Conservation (phyloP, 1,140 invertebrate genomes). For the Maniola jurtina region DNA sequence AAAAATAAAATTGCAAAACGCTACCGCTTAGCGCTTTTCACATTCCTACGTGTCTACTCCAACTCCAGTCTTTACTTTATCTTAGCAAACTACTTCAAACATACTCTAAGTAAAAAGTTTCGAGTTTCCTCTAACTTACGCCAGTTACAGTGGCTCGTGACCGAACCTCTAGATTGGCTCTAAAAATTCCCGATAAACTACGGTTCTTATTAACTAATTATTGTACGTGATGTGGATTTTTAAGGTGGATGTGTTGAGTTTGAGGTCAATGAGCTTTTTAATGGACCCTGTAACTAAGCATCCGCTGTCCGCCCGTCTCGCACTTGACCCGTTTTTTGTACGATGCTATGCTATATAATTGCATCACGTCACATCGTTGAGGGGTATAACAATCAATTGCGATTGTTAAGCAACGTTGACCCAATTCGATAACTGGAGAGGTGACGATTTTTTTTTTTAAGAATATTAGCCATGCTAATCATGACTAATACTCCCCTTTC, state of each 20-base stretch:
- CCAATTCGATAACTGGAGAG: too few species aligned
- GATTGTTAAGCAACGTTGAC: too few species aligned
- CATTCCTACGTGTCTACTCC: neutral
- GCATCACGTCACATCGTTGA: too few species aligned
- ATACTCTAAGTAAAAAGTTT: conserved; percentile 14
- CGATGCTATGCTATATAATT: too few species aligned
- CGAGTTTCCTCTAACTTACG: conserved; percentile 30
- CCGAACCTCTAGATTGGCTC: conserved; percentile 34
- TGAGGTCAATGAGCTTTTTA: conserved; percentile 14
- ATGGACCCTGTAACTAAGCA: conserved; percentile 11
- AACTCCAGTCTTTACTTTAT: neutral
- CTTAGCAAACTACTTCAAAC: neutral
- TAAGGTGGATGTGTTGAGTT: conserved; percentile 24
- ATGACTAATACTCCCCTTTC: too few species aligned
- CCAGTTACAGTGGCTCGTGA: conserved; percentile 38
- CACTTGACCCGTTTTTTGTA: too few species aligned
- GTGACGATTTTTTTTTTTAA: too few species aligned
- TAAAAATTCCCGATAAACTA: conserved; percentile 44
- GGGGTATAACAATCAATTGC: too few species aligned
- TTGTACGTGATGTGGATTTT: conserved; percentile 40
- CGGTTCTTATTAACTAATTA: conserved; percentile 51
- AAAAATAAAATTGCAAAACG: neutral
- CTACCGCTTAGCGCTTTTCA: neutral
- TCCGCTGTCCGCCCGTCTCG: too few species aligned
- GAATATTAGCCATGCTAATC: too few species aligned